Evolutionary conservation across 1,140 invertebrate genomes (phyloP).

Genomic region (Liolophura sinensis): DNA sequence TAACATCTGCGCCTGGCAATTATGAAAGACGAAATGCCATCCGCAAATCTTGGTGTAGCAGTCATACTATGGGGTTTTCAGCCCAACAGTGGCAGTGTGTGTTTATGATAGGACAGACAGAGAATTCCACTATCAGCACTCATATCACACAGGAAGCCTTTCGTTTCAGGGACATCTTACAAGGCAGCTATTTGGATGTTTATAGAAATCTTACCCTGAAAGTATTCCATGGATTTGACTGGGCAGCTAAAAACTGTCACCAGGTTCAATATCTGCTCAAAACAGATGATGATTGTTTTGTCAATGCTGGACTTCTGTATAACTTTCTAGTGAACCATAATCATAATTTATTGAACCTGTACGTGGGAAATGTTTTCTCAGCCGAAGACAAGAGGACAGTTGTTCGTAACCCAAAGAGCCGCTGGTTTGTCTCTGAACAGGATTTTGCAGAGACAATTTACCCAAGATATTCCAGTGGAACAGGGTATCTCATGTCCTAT

Average conservation of each 20-base stretch:
- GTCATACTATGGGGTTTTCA: constrained; percentile 11
- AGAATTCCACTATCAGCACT: constrained; percentile 5
- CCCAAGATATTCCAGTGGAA: constrained; percentile 43
- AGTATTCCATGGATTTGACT: constrained; percentile 39
- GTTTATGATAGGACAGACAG: constrained; percentile 37
- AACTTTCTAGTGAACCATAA: constrained; percentile 30
- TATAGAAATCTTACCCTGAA: constrained; percentile 45
- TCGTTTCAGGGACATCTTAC: constrained; percentile 32
- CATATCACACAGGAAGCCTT: constrained; percentile 22
- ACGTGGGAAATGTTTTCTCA: constrained; percentile 35
- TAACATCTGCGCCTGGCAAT: constrained; percentile 35
- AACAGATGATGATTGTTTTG: constrained; percentile 51
- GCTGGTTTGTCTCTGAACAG: constrained; percentile 32
- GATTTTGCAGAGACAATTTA: constrained; percentile 31
- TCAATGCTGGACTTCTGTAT: constrained; percentile 37
- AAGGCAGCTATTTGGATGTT: constrained; percentile 42
- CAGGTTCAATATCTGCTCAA: constrained; percentile 35
- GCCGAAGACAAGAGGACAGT: constrained; percentile 27
- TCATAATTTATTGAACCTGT: constrained; percentile 28
- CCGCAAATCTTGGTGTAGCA: constrained; percentile 41
- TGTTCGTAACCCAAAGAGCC: constrained; percentile 23
- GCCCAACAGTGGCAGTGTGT: constrained; percentile 36
- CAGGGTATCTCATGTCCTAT: constrained; percentile 37
- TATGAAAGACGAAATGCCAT: constrained; percentile 29
- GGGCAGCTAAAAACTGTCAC: constrained; percentile 24